Evolutionary conservation across 2,113 vertebrate species (phyloP).

Genomic region (Motacilla alba): DNA sequence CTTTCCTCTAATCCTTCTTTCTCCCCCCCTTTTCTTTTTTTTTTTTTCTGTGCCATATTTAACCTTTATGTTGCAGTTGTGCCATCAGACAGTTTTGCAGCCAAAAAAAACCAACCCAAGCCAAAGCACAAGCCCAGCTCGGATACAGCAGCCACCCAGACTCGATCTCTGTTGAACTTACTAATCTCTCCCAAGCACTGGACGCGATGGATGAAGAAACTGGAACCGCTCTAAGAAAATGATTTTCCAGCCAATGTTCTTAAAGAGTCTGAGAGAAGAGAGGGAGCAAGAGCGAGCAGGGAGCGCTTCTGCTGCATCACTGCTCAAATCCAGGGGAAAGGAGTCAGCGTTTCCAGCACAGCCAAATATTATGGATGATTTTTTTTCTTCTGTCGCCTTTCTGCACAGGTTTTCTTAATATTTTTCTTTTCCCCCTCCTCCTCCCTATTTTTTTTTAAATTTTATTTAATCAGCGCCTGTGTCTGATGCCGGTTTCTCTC

Average conservation of each 20-base stretch:
- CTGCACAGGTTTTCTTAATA: constrained; percentile 36
- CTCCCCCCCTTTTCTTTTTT: background rate
- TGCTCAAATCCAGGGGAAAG: constrained; percentile 37
- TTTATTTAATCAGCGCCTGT: background rate
- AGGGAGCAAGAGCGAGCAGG: constrained; percentile 19
- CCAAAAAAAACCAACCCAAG: constrained; percentile 33
- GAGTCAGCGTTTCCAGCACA: constrained; percentile 38
- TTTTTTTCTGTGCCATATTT: constrained; percentile 44
- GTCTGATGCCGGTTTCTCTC: background rate
- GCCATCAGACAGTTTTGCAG: constrained; percentile 60
- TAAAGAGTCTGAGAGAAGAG: constrained; percentile 36
- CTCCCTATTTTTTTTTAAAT: background rate
- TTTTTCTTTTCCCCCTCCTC: background rate
- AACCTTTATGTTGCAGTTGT: constrained; percentile 66
- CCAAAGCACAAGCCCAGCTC: constrained; percentile 42
- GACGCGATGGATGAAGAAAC: constrained; percentile 55
- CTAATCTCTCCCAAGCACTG: constrained; percentile 9
- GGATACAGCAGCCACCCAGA: constrained; percentile 55
- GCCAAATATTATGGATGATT: constrained; percentile 58
- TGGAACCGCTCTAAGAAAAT: constrained; percentile 22
- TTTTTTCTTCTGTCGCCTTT: constrained; percentile 13
- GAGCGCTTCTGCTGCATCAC: constrained; percentile 59
- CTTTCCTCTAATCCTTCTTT: background rate
- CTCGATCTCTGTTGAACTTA: constrained; percentile 13
- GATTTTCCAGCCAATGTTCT: constrained; percentile 32